These are phyloP conservation scores for Linnaemya tessellans DNA, from an alignment of 2,888 invertebrate species.

Conservation along the genomic window DNA sequence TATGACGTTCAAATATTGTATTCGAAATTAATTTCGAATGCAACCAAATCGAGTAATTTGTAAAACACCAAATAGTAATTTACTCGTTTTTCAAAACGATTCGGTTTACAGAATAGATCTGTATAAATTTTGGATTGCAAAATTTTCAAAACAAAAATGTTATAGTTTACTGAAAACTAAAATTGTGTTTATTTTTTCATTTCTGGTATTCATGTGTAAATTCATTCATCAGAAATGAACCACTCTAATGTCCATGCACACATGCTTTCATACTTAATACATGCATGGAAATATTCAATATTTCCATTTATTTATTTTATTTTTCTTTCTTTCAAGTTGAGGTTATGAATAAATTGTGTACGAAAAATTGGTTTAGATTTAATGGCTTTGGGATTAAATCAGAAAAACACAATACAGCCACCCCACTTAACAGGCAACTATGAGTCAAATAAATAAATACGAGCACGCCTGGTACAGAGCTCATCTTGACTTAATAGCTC, in stretches of 20 bases:
- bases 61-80: no score
- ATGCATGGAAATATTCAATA: not conserved
- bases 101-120: no score
- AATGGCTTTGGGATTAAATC: slow-evolving; percentile 64
- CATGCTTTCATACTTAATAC: not conserved
- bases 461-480: not conserved
- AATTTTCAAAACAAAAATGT: no score
- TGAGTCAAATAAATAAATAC: not conserved
- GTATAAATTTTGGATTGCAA: no score
- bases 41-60: no score
- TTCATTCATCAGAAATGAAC: not conserved
- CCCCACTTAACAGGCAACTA: slow-evolving; percentile 6
- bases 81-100: no score
- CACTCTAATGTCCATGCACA: not conserved
- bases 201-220: no score
- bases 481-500: slow-evolving; percentile 8
- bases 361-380: slow-evolving; percentile 65
- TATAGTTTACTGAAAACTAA: no score
- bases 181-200: no score
- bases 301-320: slow-evolving; percentile 10
- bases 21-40: no score
- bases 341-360: slow-evolving; percentile 70
- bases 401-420: slow-evolving; percentile 12
- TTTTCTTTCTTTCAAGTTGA: slow-evolving; percentile 37
- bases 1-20: no score